phyloP scores from a whole-genome alignment of 2,797 vertebrate genomes.

The Micrastur ruficollis region DNA sequence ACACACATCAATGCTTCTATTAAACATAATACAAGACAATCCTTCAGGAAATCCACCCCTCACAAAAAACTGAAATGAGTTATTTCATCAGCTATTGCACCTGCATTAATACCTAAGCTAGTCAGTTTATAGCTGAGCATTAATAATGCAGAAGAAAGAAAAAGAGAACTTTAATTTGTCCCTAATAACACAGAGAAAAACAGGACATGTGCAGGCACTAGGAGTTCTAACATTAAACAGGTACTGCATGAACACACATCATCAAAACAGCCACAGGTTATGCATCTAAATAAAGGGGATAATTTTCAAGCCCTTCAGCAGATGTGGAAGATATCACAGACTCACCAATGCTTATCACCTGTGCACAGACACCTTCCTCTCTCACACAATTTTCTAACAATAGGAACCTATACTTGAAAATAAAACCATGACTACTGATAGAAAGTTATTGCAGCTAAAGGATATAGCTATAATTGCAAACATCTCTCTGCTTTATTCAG shows the following conservation, averaged over 20 bases:
- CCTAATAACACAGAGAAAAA: neutral
- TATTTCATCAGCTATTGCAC: neutral
- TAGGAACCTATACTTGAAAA: neutral
- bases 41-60: neutral
- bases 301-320: neutral
- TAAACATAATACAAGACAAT: neutral
- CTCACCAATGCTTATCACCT: neutral
- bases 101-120: neutral
- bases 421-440: neutral
- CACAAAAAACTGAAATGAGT: neutral
- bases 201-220: accelerated
- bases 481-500: neutral
- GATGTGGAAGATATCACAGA: neutral
- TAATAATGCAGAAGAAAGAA: neutral
- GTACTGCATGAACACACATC: neutral
- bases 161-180: neutral
- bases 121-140: neutral
- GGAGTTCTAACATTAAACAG: neutral
- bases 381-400: neutral
- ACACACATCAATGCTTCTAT: neutral
- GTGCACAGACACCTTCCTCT: neutral
- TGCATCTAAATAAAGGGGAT: neutral
- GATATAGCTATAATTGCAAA: neutral
- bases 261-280: neutral
- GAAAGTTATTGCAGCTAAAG: neutral